phyloP scores from a whole-genome alignment of 2,888 invertebrate genomes.

The Scaptomyza cyrtandrae region DNA sequence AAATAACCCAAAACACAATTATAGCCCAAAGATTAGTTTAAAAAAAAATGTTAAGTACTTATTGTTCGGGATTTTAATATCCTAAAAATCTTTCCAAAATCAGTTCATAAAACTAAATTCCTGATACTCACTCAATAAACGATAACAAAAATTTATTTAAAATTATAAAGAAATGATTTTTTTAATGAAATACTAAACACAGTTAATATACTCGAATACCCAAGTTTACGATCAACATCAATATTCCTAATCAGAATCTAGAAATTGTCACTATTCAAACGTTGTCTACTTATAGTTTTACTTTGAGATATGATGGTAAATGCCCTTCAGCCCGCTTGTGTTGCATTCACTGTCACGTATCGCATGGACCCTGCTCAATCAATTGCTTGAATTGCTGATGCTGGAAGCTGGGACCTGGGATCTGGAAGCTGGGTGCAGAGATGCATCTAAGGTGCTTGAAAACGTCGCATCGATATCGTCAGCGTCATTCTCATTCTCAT shows the following conservation, averaged over 20 bases:
- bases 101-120: neutral
- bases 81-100: too few species aligned
- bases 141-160: neutral
- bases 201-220: neutral
- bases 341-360: constrained; percentile 62
- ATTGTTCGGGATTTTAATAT: too few species aligned
- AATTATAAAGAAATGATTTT: neutral
- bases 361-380: constrained; percentile 72
- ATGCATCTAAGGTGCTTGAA: constrained; percentile 67
- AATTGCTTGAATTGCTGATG: constrained; percentile 52
- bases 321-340: constrained; percentile 23
- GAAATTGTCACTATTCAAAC: constrained; percentile 22
- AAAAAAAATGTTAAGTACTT: too few species aligned
- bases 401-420: constrained; percentile 27
- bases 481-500: constrained; percentile 25
- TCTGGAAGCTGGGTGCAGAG: constrained; percentile 41
- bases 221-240: neutral
- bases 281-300: constrained; percentile 25
- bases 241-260: neutral
- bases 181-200: neutral
- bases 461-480: constrained; percentile 64
- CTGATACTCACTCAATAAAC: neutral
- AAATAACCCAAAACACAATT: too few species aligned
- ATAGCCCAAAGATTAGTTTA: too few species aligned
- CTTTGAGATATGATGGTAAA: neutral